A percentile compares a stretch with the other conserved stretches of the same genome.
phyloP scores from a whole-genome alignment of 2,113 vertebrate genomes.

The Atractosteus spatula region DNA sequence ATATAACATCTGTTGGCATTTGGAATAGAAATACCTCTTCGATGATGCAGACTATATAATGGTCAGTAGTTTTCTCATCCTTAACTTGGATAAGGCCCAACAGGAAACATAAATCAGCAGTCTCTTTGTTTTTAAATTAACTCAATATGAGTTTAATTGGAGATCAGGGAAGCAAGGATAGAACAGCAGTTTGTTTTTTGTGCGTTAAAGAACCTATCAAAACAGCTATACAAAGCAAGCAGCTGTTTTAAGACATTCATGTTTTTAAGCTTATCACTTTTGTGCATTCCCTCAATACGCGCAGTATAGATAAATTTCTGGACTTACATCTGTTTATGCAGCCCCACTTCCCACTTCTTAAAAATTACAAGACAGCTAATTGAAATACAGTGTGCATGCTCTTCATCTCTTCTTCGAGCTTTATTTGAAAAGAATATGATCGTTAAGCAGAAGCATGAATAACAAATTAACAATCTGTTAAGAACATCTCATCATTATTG shows the following conservation, averaged over 20 bases:
- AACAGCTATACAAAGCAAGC: constrained; percentile 25
- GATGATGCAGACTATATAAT: not conserved
- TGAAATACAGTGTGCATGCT: constrained; percentile 28
- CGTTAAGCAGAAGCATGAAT: constrained; percentile 24
- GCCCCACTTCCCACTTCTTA: constrained; percentile 35
- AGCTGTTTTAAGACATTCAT: constrained; percentile 43
- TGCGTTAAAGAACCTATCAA: too few species aligned
- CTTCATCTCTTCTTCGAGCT: constrained; percentile 30
- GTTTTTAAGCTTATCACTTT: constrained; percentile 29
- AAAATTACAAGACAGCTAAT: constrained; percentile 24
- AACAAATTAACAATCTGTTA: constrained; percentile 41
- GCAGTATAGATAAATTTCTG: constrained; percentile 40
- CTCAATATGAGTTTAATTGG: too few species aligned
- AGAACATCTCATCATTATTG: constrained; percentile 21
- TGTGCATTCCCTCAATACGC: constrained; percentile 29
- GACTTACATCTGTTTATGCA: constrained; percentile 35
- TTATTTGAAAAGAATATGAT: constrained; percentile 37
- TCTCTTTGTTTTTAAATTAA: not conserved
- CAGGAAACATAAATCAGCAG: not conserved
- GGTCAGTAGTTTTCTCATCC: not conserved
- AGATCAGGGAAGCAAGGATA: too few species aligned
- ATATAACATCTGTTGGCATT: not conserved
- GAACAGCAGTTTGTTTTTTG: too few species aligned
- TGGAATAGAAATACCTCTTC: not conserved
- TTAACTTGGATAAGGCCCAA: not conserved